Evolutionary conservation across 2,888 invertebrate genomes (phyloP).

Genomic region (Archips xylosteana): DNA sequence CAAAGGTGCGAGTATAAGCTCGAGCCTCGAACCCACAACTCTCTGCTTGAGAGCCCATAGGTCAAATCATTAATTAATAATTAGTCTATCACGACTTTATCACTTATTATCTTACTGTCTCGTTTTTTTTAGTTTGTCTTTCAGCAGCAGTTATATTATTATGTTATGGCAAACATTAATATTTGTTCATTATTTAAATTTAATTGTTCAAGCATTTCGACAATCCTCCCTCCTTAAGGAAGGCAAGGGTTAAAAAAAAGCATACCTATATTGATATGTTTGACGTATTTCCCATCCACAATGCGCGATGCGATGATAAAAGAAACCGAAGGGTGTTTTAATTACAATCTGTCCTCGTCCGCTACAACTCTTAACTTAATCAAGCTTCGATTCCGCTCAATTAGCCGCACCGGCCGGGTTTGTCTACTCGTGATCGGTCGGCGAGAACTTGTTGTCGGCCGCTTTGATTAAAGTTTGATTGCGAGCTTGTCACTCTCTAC

Average conservation of each 20-base stretch:
- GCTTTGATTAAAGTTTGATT: constrained; percentile 83
- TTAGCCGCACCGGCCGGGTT: constrained; percentile 69
- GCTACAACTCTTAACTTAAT: constrained; percentile 37
- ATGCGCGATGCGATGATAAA: constrained; percentile 2
- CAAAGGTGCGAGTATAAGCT: too few species aligned
- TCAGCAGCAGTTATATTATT: too few species aligned
- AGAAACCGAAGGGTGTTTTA: constrained; percentile 19
- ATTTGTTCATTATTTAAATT: too few species aligned
- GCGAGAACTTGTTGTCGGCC: constrained; percentile 64
- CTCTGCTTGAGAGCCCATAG: too few species aligned
- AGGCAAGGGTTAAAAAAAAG: not conserved
- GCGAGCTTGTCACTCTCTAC: constrained; percentile 73
- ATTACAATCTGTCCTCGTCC: constrained; percentile 29
- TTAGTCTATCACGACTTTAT: too few species aligned
- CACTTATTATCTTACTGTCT: too few species aligned
- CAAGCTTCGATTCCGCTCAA: constrained; percentile 67
- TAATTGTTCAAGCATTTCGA: too few species aligned
- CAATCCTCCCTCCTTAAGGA: too few species aligned
- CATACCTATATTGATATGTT: not conserved
- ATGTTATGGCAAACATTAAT: too few species aligned
- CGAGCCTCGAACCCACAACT: too few species aligned
- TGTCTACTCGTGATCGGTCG: constrained; percentile 70
- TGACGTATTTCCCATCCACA: not conserved
- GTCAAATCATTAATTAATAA: too few species aligned
- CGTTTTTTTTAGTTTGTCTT: too few species aligned